These are phyloP conservation scores for Daboia siamensis DNA, from an alignment of 2,113 vertebrate species.

Conservation along the genomic window DNA sequence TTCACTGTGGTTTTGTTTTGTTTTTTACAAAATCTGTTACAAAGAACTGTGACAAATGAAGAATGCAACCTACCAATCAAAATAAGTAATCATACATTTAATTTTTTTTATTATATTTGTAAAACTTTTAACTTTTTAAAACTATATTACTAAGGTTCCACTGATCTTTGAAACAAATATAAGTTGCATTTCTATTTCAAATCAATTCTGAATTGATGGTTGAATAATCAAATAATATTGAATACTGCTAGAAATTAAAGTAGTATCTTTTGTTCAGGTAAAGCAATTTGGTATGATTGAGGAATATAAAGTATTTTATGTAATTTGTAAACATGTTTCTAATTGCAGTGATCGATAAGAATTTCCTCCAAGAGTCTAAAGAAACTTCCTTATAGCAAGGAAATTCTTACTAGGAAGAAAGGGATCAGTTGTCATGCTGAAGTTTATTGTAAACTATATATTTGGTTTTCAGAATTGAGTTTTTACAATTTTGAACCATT, in stretches of 20 bases:
- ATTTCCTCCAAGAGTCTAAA: neutral
- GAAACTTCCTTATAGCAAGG: neutral
- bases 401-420: neutral
- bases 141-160: slow-evolving; percentile 1
- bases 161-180: neutral
- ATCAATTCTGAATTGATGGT: neutral
- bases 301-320: slow-evolving; percentile 5
- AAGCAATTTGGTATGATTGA: slow-evolving; percentile 3
- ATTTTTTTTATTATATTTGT: slow-evolving; percentile 23
- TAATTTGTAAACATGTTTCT: slow-evolving; percentile 11
- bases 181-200: neutral
- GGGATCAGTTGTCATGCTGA: neutral
- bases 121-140: slow-evolving; percentile 11
- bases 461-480: neutral
- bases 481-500: neutral
- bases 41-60: neutral
- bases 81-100: slow-evolving; percentile 18
- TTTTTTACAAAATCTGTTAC: slow-evolving; percentile 24
- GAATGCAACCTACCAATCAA: slow-evolving; percentile 20
- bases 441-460: neutral
- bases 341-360: slow-evolving; percentile 7
- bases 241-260: slow-evolving; percentile 1
- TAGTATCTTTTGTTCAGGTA: neutral
- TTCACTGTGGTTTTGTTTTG: slow-evolving; percentile 29
- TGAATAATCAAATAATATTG: neutral